phyloP scores from a whole-genome alignment of 2,888 invertebrate species.

The Drepana falcataria region DNA sequence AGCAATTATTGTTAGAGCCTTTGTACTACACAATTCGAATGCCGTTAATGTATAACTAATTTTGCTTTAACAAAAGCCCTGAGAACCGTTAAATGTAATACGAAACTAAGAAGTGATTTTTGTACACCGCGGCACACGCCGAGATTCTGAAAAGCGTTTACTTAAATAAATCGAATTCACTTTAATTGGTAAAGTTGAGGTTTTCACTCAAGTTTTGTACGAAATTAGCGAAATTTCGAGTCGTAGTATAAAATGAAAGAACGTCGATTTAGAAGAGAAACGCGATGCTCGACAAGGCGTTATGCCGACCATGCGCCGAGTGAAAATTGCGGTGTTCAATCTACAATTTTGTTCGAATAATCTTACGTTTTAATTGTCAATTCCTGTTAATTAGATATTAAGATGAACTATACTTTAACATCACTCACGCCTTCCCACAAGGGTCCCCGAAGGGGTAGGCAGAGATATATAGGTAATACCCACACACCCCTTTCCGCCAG shows the following conservation, averaged over 20 bases:
- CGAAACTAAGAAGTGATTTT: constrained; percentile 37
- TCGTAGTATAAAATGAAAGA: constrained; percentile 43
- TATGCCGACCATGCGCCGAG: constrained; percentile 14
- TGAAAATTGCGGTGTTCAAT: background rate
- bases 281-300: constrained; percentile 22
- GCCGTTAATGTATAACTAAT: background rate
- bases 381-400: no score
- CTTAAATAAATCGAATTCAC: constrained; percentile 53
- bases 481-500: no score
- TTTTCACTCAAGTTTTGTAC: constrained; percentile 36
- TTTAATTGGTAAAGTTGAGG: constrained; percentile 62
- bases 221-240: constrained; percentile 47
- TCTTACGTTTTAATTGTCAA: no score
- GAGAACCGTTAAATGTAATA: constrained; percentile 31
- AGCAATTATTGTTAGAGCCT: background rate
- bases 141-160: constrained; percentile 27
- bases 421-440: no score
- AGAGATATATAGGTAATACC: no score
- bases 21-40: background rate
- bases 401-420: no score
- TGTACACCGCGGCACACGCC: constrained; percentile 34
- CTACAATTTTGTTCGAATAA: background rate
- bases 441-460: no score
- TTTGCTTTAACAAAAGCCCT: constrained; percentile 3
- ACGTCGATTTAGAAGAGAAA: constrained; percentile 26